Percentiles rank a stretch among this genome's conserved stretches.
Conservation (phyloP, 1,140 invertebrate genomes). For the Pogonus chalceus region DNA sequence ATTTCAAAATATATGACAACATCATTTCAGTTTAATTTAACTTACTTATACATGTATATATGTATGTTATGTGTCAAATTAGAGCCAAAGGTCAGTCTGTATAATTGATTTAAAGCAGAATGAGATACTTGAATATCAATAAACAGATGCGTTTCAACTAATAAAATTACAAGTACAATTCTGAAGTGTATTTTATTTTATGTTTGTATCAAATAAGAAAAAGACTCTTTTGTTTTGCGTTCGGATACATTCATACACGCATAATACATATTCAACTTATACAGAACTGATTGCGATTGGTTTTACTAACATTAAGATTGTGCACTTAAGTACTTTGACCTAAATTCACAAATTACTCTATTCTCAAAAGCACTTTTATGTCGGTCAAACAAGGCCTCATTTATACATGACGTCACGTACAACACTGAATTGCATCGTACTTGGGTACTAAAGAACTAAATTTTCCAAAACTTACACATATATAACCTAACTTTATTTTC, state of each 20-base stretch:
- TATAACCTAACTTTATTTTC: no score
- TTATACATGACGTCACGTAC: slow-evolving; percentile 1
- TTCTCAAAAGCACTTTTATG: slow-evolving; percentile 7
- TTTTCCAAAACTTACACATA: no score
- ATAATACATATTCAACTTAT: no score
- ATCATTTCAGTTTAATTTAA: neutral
- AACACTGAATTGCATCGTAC: neutral
- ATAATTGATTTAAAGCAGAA: neutral
- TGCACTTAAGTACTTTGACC: slow-evolving; percentile 5
- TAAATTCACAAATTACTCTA: slow-evolving; percentile 3
- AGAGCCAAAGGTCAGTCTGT: neutral
- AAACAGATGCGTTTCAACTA: neutral
- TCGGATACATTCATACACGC: no score
- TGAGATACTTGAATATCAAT: neutral
- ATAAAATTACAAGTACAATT: neutral
- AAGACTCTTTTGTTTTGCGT: no score
- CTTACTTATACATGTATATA: neutral
- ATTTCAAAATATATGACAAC: no score
- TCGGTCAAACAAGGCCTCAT: slow-evolving; percentile 1
- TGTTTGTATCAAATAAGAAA: neutral
- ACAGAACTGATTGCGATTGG: no score
- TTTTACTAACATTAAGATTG: slow-evolving; percentile 4
- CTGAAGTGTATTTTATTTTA: neutral
- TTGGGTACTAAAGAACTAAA: no score
- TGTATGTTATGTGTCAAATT: neutral